Evolutionary conservation across 2,797 vertebrate species (phyloP), one percentile per base, ranked within the genome.

Genomic region (Epinephelus awoara): DNA sequence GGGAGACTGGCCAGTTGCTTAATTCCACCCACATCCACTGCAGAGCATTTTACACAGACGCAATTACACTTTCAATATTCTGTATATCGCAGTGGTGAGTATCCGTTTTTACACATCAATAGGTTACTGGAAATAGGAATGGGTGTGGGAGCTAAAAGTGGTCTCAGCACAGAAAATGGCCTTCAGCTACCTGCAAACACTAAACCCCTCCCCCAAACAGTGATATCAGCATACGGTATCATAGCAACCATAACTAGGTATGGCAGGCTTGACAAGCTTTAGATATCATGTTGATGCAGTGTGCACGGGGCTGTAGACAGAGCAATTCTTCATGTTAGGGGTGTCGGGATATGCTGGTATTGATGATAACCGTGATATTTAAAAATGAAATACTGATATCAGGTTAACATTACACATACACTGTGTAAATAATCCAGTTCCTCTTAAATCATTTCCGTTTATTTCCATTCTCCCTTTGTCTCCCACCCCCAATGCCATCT

Each of bases 21-120:
- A 38, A 73, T 64, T 68, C 71, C 62, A 56, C 83, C 63, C 71
- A 81, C 72, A 56, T 29, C 15, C 25, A 72, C 67, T 82, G 77
- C 75, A 71, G 72, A 66, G 59, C 56, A 59, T 70, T 85, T 79
- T 74, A 42, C 74, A 75, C 71, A 21, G 12, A 80, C 49, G 75
- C 57, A 74, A 74, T 83, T 83, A 81, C 47, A 63, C 78, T 62
- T 52, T 21, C 65, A 29, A 44, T 46, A 51, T 55, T 72, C 44
- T 56, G 46, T 75, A 72, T 56, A 69, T 75, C 75, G 78, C 62
- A 52, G 54, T 34, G 25, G 51, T 27, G 62, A 62, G 51, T 50
- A 52, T 56, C 57, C 52, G 50, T 74, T 79, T 74, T 64, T 56
- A 64, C 49, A 79, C 72, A 73, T 70, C 66, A 66, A 57, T 59